Base-by-base conservation (phyloP, 1,140 invertebrate species). In the Euglossa dilemma region DNA sequence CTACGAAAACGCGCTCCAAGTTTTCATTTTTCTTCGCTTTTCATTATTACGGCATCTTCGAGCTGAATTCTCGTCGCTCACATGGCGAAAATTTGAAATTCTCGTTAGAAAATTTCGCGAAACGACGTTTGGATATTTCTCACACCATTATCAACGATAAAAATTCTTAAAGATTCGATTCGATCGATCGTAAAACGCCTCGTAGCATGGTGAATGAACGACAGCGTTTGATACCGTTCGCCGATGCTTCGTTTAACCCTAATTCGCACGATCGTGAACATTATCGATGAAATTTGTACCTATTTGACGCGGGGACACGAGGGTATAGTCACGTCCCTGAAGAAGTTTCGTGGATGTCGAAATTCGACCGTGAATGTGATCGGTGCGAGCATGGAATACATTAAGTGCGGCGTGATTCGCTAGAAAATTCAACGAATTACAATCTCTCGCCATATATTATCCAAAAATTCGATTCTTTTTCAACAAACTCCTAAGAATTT, bases 201-300 rank as follows among this genome's bases (percentile, higher is more conserved):
- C 23, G 20, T 5, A 8, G 0, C 14, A 23, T 28, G 8, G 14
- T 6, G 36, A n/a, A 47, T 12, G 6, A 43, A 76, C 52, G 74
- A 59, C 59, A 45, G 36, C 71, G 36, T 43, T 73, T 12, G 54
- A 36, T 28, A 56, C 14, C 50, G 2, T 25, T 18, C 67, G 56
- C 43, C 45, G 45, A 52, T 20, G 63, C 50, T 43, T 61, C 54
- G 20, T 28, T 67, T 45, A 69, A 72, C 20, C 20, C 20, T 79
- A 78, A 71, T 71, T 52, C 50, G 25, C 69, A 54, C 47, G 69
- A 57, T 56, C 61, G 28, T 43, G 63, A 67, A 12, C n/a, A 43
- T 67, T 28, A 61, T 14, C 54, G 66, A 70, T 70, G 54, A 61
- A n/a, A 61, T 79, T 79, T 79, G 76, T 79, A 79, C 66, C 52